Evolutionary conservation across 2,888 invertebrate species (phyloP), one percentile per base, ranked within the genome.

Genomic region (Amiota minor): DNA sequence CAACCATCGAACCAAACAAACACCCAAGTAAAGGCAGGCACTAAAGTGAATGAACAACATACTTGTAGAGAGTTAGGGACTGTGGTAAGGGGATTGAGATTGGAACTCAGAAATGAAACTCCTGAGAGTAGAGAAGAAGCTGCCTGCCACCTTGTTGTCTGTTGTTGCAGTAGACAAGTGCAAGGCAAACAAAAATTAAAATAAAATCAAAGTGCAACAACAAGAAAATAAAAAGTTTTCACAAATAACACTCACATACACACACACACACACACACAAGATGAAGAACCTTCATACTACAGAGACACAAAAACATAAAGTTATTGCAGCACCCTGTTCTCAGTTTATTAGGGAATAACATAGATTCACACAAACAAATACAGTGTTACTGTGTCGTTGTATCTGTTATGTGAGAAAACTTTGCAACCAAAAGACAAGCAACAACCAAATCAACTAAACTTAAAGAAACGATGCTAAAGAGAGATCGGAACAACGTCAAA

Each of bases 121-220:
- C 35, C 35, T 56, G 56, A 16, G 56, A 16, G 16, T n/a, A 14
- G 56, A 56, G 16, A 14, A 18, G 10, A 18, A 56, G 16, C 1
- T 6, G 53, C 9, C 9, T 49, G 49, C 14, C n/a, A 50, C 53
- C n/a, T 10, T 12, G n/a, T n/a, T 50, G n/a, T n/a, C 8, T 16
- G 14, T 56, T 46, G 47, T 14, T 10, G 55, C 53, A 14, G 55
- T 71, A 73, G 35, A 72, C 70, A 74, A 81, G 77, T 77, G 80
- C 79, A 85, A 50, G 49, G 75, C 77, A 78, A 79, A 79, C 78
- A 77, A 72, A 73, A 79, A 76, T 81, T 78, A 76, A 79, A 74
- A 70, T 61, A 74, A 75, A 75, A 73, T 62, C 71, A 71, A 59
- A 61, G 49, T 49, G 59, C 53, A 53, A 10, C 18, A 20, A 12